These are phyloP conservation scores for Catalaphyllia jardinei DNA, from an alignment of 64 coral and sea anemone genomes.

Conservation along the genomic window DNA sequence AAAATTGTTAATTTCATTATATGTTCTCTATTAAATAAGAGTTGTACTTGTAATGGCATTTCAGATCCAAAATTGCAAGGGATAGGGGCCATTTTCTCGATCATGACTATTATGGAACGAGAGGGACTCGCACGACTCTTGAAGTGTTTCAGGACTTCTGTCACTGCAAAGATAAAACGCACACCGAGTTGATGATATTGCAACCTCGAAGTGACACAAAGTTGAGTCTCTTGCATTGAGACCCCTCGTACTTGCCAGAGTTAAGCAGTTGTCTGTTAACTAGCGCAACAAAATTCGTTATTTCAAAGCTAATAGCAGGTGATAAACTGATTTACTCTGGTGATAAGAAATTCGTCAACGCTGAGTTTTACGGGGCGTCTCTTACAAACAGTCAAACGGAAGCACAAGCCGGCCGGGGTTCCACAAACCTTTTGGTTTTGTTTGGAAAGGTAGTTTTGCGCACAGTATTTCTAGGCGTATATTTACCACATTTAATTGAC, in stretches of 20 bases:
- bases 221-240: neutral
- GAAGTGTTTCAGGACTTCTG: constrained; percentile 28
- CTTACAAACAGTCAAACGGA: no score
- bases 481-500: no score
- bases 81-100: neutral
- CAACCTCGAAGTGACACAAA: neutral
- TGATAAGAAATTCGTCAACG: no score
- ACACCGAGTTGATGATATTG: neutral
- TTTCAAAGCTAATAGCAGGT: no score
- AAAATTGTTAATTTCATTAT: neutral
- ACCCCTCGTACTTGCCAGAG: neutral
- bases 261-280: neutral
- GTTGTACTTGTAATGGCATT: neutral
- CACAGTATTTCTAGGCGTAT: no score
- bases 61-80: constrained; percentile 40
- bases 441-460: no score
- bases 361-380: no score
- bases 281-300: neutral
- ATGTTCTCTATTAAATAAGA: constrained; percentile 16
- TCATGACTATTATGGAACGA: neutral
- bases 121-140: neutral
- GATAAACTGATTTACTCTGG: no score
- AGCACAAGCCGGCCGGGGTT: no score
- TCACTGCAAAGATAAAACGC: constrained; percentile 49
- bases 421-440: no score